Evolutionary conservation across 1,140 invertebrate genomes (phyloP), one percentile per base, ranked within the genome.

Genomic region (Bombus difficillimus): DNA sequence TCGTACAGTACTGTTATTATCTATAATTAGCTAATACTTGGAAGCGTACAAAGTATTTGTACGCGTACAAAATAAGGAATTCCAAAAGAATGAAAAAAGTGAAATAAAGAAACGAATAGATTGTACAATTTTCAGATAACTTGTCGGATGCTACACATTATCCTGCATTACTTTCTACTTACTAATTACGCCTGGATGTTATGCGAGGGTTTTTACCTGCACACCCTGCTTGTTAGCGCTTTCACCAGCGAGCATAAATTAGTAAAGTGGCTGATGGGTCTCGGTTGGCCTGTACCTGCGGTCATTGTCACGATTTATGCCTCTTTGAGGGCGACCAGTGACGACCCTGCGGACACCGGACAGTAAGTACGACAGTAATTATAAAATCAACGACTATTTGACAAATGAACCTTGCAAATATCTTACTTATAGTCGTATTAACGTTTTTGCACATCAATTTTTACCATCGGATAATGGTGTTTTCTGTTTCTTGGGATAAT

Each of bases 131-230:
- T 93, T 22, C 96, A 99, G 97, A 93, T 96, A 2, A 97, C 97
- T 94, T 99, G 99, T 93, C 97, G 97, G 87, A 94, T 97, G 1
- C 95, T 99, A 1, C 98, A 99, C 95, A 96, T 98, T 8, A 91
- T 98, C 25, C 96, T 98, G 22, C 98, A 99, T 92, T 99, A 98
- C 94, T 98, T 98, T 88, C 96, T 99, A 73, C 96, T 99, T 53
- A 98, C 98, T 81, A 99, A 98, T 95, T 99, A 99, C 95, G 97
- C 98, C 83, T 99, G 99, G 98, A 98, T 98, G 98, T 96, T 99
- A 82, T 98, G 98, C 93, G 98, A 99, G 95, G 98, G 98, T 0
- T 96, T 99, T 73, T 99, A 99, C 94, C 96, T 99, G 66, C 98
- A 99, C 94, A 99, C 98, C 0, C 96, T 99, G 69, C 96, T 99